These are phyloP conservation scores for Rhabdornis inornatus DNA, from an alignment of 2,113 vertebrate genomes.

Conservation along the genomic window DNA sequence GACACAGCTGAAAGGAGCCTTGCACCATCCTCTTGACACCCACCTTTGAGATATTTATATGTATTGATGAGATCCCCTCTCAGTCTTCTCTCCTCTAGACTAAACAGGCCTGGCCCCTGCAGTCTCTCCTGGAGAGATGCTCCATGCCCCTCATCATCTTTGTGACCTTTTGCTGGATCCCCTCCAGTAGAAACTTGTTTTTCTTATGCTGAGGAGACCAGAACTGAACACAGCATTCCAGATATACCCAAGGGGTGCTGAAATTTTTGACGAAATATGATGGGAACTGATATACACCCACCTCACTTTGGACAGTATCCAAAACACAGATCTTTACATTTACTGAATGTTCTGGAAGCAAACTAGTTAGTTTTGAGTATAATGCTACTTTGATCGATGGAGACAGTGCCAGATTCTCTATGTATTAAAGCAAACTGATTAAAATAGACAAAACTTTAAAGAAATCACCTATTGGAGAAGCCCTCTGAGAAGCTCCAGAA, in stretches of 20 bases:
- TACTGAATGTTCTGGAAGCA: neutral
- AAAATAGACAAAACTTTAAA: neutral
- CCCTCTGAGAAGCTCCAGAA: neutral
- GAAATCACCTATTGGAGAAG: neutral
- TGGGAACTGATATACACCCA: neutral
- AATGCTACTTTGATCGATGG: neutral
- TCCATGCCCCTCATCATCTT: no score
- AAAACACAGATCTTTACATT: neutral
- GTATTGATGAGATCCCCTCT: neutral
- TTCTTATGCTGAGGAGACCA: neutral
- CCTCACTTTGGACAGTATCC: neutral
- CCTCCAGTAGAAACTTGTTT: neutral
- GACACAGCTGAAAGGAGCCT: fast-evolving
- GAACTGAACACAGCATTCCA: neutral
- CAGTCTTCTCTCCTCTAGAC: neutral
- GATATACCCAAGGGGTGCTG: neutral
- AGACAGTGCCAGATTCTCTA: neutral
- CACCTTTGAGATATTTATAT: neutral
- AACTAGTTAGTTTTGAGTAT: neutral
- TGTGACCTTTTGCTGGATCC: fast-evolving
- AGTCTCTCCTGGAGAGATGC: neutral
- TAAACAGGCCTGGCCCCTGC: neutral
- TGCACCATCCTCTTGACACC: neutral
- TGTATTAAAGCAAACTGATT: neutral
- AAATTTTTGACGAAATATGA: neutral